Conservation (phyloP, 2,113 vertebrate species). For the Stegostoma tigrinum region DNA sequence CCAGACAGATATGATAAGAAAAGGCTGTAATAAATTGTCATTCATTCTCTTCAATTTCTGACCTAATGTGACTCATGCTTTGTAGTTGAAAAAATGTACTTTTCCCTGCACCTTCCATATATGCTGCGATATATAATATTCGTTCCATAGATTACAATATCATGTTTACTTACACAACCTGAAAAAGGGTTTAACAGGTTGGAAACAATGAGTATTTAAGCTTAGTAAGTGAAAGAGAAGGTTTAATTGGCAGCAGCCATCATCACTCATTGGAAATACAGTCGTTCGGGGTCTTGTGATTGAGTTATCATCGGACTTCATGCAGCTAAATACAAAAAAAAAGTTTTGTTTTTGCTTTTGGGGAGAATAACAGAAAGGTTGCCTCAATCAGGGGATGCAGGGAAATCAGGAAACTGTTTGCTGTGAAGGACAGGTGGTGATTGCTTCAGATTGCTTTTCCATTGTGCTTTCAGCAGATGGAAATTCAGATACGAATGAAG, state of each 20-base stretch:
- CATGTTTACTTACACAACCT: neutral
- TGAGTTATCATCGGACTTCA: neutral
- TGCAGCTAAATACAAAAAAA: neutral
- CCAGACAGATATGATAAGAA: neutral
- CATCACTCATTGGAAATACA: neutral
- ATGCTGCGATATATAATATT: too few species aligned
- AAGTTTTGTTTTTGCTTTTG: neutral
- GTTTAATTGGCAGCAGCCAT: neutral
- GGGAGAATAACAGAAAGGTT: neutral
- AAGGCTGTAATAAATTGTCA: neutral
- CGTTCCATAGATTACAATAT: neutral
- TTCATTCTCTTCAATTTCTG: neutral
- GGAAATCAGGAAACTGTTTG: neutral
- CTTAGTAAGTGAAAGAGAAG: neutral
- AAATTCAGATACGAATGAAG: neutral
- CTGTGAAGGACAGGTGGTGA: neutral
- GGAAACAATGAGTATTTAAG: neutral
- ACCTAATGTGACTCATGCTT: neutral
- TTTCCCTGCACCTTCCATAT: neutral
- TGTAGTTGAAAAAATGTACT: neutral
- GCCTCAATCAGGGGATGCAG: neutral
- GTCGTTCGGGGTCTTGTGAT: neutral
- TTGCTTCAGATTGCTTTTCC: constrained; percentile 8
- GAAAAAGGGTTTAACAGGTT: neutral
- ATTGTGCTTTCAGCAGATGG: constrained; percentile 8